Evolutionary conservation across 2,888 invertebrate species (phyloP).

Genomic region (Minunthozetes semirufus): DNA sequence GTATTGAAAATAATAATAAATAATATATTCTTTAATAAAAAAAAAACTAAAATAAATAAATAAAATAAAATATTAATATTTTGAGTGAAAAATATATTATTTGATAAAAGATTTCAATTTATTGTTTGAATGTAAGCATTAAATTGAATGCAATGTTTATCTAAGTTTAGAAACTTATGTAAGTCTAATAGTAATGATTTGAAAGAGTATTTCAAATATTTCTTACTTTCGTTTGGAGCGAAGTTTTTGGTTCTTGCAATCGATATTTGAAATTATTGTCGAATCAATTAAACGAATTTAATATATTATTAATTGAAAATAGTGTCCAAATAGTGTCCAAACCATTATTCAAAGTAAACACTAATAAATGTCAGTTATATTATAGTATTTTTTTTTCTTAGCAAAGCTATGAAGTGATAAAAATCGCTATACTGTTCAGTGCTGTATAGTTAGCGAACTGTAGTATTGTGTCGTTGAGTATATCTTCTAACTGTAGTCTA

Average conservation of each 20-base stretch:
- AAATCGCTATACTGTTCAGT: too few species aligned
- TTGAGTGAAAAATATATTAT: background rate
- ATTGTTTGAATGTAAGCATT: background rate
- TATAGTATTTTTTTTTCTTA: background rate
- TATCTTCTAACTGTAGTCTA: background rate
- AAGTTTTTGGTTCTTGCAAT: background rate
- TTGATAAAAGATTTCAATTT: background rate
- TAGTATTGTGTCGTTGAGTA: too few species aligned
- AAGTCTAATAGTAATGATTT: background rate
- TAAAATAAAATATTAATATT: conserved; percentile 11
- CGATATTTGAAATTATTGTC: background rate
- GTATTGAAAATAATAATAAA: background rate
- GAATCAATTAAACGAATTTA: conserved; percentile 1
- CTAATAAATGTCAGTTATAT: conserved; percentile 3
- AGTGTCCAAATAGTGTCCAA: background rate
- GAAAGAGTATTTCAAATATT: background rate
- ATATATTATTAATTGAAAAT: background rate
- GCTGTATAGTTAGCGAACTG: too few species aligned
- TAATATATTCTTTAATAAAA: background rate
- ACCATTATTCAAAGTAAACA: background rate
- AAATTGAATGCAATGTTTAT: background rate
- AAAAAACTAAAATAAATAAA: background rate
- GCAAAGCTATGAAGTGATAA: background rate
- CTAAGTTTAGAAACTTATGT: background rate
- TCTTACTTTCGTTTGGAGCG: background rate